Evolutionary conservation across 1,140 invertebrate genomes (phyloP), one percentile per base, ranked within the genome.

Genomic region (Rhyacophila brunnea): DNA sequence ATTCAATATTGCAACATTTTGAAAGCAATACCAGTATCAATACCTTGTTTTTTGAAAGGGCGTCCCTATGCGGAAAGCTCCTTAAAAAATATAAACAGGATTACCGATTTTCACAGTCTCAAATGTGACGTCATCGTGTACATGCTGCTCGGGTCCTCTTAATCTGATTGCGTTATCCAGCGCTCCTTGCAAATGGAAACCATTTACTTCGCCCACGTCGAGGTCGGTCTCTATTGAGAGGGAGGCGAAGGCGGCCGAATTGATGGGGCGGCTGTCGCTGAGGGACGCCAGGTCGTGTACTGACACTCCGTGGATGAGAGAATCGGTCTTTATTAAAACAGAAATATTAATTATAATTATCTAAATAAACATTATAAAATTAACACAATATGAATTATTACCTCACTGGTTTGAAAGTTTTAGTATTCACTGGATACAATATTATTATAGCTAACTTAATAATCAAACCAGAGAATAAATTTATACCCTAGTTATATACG

Each of bases 101-200:
- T 51, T 50, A 43, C 70, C 63, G 17, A 62, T 54, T 19, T 74
- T 23, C 11, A 60, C 10, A 4, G 45, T 52, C 11, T 67, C 65
- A 15, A 74, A 74, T 36, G 56, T 59, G 4, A 73, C 35, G 11
- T 71, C 51, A 6, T 34, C 43, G 17, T 19, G 47, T 44, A 74
- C 61, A 5, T 67, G 51, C 6, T 70, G 63, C 57, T 70, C 55
- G 7, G 34, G 47, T 15, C 57, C 62, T 3, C 55, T 40, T 7
- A 70, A 51, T 4, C 66, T 68, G 2, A 74, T 52, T 43, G 70
- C 64, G 9, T 71, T 46, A 1, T 50, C 35, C 1, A 67, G 15
- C 35, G 73, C 71, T 19, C 65, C 44, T 23, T 71, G 45, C 13
- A 74, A 67, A 1, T 69, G 32, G 23, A 74, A 28, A 0, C 47